Conservation (phyloP, 2,797 vertebrate species). For the Oryzias dopingdopingensis region DNA sequence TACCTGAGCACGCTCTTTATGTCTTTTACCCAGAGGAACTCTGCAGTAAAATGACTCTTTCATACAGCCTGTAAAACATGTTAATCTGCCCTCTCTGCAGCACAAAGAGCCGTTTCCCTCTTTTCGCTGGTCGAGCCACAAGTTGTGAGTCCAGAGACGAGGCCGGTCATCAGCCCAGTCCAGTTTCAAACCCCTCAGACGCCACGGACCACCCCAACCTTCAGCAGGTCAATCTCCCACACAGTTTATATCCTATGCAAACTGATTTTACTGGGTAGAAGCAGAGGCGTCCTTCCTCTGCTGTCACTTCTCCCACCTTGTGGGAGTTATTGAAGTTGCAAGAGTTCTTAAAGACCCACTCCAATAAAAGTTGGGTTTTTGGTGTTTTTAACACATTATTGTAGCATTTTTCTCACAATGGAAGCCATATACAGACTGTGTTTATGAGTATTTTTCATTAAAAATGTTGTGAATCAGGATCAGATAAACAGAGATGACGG, state of each 20-base stretch:
- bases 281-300: not conserved
- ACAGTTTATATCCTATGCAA: not conserved
- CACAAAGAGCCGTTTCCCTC: conserved; percentile 89
- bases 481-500: too few species aligned
- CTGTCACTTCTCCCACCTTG: conserved; percentile 38
- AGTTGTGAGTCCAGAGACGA: conserved; percentile 70
- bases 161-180: conserved; percentile 77
- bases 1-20: conserved; percentile 19
- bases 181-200: conserved; percentile 84
- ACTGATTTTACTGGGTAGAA: not conserved
- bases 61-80: conserved; percentile 7
- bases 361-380: not conserved
- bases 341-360: not conserved
- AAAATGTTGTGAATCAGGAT: too few species aligned
- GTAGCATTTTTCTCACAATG: too few species aligned
- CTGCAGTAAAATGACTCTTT: not conserved
- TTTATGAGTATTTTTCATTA: too few species aligned
- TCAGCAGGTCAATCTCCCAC: conserved; percentile 72
- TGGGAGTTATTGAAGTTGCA: conserved; percentile 17
- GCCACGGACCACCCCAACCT: conserved; percentile 84
- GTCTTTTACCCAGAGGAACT: not conserved
- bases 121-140: conserved; percentile 85
- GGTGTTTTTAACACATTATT: not conserved
- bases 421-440: too few species aligned
- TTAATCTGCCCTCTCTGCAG: conserved; percentile 64